These are phyloP conservation scores for Kryptolebias marmoratus DNA, from an alignment of 2,113 vertebrate species.

Conservation along the genomic window DNA sequence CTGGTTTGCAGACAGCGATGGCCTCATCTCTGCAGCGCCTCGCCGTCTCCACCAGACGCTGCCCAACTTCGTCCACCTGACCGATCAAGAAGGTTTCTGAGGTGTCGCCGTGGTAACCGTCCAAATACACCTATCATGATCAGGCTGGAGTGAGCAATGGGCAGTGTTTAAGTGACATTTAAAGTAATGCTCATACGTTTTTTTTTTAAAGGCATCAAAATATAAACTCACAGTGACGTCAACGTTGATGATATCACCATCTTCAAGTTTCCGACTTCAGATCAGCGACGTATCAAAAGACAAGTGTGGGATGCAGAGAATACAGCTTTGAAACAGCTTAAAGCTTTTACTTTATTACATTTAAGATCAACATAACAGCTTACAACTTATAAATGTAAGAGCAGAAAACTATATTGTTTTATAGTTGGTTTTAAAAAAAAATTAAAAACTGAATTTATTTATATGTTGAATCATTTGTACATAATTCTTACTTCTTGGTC, in stretches of 20 bases:
- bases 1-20: constrained; percentile 89
- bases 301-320: not conserved
- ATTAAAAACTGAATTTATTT: too few species aligned
- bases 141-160: not conserved
- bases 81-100: constrained; percentile 97
- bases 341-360: not conserved
- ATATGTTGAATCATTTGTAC: not conserved
- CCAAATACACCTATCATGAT: constrained; percentile 87
- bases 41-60: constrained; percentile 88
- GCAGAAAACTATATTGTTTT: not conserved
- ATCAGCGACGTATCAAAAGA: constrained; percentile 1
- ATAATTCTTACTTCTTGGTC: too few species aligned
- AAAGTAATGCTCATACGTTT: not conserved
- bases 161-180: not conserved
- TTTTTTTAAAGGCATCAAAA: not conserved
- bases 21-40: constrained; percentile 93
- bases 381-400: not conserved
- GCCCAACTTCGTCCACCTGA: constrained; percentile 87
- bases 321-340: not conserved
- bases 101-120: constrained; percentile 97
- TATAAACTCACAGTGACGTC: constrained; percentile 92
- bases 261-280: constrained; percentile 92
- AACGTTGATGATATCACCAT: constrained; percentile 98
- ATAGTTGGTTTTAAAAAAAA: not conserved
- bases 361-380: too few species aligned